A percentile compares a stretch with the other conserved stretches of the same genome.
These are phyloP conservation scores for Nomada fabriciana DNA, from an alignment of 2,888 invertebrate species.

Conservation along the genomic window DNA sequence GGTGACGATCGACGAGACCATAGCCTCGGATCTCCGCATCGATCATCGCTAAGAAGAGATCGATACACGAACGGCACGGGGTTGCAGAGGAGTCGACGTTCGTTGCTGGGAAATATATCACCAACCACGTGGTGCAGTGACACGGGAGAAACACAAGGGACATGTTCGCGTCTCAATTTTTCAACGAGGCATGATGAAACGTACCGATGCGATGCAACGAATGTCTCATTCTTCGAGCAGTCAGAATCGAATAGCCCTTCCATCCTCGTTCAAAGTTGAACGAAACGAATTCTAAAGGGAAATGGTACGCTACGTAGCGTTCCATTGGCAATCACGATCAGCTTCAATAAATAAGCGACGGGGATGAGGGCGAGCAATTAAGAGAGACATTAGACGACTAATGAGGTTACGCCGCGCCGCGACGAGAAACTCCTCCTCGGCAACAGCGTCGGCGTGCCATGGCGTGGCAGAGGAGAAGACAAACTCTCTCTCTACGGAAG, in stretches of 20 bases:
- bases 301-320: constrained; percentile 17
- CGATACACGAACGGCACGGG: constrained; percentile 65
- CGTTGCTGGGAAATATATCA: constrained; percentile 63
- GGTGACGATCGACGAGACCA: constrained; percentile 72
- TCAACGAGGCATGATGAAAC: constrained; percentile 43
- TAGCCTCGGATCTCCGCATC: constrained; percentile 68
- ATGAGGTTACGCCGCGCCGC: constrained; percentile 80
- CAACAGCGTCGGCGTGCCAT: constrained; percentile 55
- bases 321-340: constrained; percentile 73
- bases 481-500: neutral
- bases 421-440: constrained; percentile 59
- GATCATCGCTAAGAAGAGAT: constrained; percentile 71
- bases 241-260: neutral
- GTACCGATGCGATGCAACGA: constrained; percentile 40
- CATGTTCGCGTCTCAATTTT: constrained; percentile 40
- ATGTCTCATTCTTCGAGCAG: neutral
- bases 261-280: neutral
- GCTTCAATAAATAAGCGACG: constrained; percentile 78
- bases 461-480: constrained; percentile 35
- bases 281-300: constrained; percentile 4
- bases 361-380: constrained; percentile 78
- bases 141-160: constrained; percentile 55
- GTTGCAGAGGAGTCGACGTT: constrained; percentile 47
- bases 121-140: constrained; percentile 54
- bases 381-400: constrained; percentile 82